These are phyloP conservation scores for Phylloscopus trochilus DNA, from an alignment of 2,113 vertebrate genomes.

Conservation along the genomic window DNA sequence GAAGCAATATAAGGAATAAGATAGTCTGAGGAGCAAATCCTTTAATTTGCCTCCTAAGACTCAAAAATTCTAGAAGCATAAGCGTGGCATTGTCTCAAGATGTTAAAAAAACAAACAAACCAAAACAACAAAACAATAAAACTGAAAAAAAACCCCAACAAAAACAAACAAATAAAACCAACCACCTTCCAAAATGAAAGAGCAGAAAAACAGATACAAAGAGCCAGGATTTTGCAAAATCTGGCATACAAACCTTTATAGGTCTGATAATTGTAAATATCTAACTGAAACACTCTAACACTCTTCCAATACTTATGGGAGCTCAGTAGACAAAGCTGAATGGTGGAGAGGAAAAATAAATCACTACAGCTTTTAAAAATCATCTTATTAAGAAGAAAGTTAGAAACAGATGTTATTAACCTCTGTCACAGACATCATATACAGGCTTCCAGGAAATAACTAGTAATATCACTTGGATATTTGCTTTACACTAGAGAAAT, in stretches of 20 bases:
- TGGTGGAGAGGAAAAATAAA: neutral
- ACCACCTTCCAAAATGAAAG: neutral
- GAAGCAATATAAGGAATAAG: neutral
- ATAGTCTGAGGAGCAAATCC: neutral
- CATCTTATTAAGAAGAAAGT: neutral
- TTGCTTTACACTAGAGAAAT: neutral
- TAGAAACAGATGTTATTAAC: neutral
- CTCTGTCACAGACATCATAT: neutral
- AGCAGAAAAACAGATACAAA: neutral
- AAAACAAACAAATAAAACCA: neutral
- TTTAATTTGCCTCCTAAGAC: neutral
- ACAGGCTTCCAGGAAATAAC: neutral
- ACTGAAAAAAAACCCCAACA: neutral
- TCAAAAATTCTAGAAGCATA: neutral
- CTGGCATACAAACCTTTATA: neutral
- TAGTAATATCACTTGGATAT: neutral
- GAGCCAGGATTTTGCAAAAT: neutral
- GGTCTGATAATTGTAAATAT: neutral
- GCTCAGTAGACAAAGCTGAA: neutral
- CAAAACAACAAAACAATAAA: neutral
- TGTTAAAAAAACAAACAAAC: neutral
- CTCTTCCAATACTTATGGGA: rapidly evolving
- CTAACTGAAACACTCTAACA: neutral
- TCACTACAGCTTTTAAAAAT: neutral
- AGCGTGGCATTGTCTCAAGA: neutral